A percentile compares a stretch with the other conserved stretches of the same genome.
phyloP scores from a whole-genome alignment of 2,888 invertebrate species.

The Plusia festucae region DNA sequence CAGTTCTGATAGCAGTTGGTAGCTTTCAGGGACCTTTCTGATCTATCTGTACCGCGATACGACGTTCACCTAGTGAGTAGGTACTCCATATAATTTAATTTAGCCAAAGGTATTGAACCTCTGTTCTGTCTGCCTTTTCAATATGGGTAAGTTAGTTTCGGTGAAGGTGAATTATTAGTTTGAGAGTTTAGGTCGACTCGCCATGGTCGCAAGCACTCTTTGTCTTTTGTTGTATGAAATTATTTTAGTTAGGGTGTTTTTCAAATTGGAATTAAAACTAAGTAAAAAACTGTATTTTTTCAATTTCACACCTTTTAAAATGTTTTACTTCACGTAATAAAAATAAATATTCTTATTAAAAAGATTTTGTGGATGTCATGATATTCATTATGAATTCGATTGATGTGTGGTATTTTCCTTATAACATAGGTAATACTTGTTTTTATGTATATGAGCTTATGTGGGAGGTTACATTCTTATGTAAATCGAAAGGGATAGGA shows the following conservation, averaged over 20 bases:
- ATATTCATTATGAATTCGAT: background rate
- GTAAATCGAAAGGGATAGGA: conserved; percentile 45
- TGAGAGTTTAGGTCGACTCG: no score
- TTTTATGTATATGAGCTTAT: background rate
- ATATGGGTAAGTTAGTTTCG: conserved; percentile 62
- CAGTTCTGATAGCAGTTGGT: conserved; percentile 61
- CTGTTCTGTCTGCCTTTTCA: conserved; percentile 55
- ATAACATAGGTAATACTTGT: background rate
- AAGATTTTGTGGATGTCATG: no score
- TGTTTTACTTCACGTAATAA: no score
- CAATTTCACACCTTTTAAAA: no score
- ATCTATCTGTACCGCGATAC: conserved; percentile 21
- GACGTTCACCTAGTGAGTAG: conserved; percentile 24
- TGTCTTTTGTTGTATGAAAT: background rate
- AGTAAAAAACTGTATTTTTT: no score
- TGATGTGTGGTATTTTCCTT: background rate
- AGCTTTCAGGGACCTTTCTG: conserved; percentile 16
- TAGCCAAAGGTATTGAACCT: conserved; percentile 46
- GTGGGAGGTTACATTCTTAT: no score
- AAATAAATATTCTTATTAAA: no score
- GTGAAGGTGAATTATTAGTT: conserved; percentile 29
- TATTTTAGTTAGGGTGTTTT: background rate
- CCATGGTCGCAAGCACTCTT: conserved; percentile 12
- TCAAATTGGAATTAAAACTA: no score
- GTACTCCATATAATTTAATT: conserved; percentile 53